Base-by-base conservation (phyloP, 2,797 vertebrate genomes). In the Macropodus opercularis region DNA sequence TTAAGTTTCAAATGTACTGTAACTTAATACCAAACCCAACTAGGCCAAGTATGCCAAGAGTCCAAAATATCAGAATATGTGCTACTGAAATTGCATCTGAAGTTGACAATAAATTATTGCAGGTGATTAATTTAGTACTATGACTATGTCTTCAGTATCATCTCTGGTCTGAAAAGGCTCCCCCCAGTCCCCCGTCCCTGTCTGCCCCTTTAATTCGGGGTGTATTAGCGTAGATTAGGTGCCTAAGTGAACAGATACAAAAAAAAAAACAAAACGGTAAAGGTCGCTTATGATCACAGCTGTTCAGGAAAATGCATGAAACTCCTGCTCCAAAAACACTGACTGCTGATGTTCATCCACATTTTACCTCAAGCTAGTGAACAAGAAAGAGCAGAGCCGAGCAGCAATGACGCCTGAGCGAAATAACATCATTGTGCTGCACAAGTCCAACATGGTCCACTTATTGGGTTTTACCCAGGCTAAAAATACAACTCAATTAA, bases 171-270 rank as follows among this genome's bases (percentile, higher is more conserved):
- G 35, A n/a, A n/a, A n/a, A n/a, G n/a, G n/a, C 62, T 8, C 5
- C 21, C 61, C 19, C n/a, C n/a, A n/a, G 34, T 5, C 21, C 53
- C 29, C 34, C 2, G 36, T 65, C 44, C 46, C 40, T 8, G 3
- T 24, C 1, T 41, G 26, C 75, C 76, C 76, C 49, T 64, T 75
- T 81, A 73, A 78, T 75, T 84, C 67, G n/a, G 29, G 53, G 71
- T 69, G 80, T 76, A 88, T 86, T 85, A 81, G 72, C 36, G 75
- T 69, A 85, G 86, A 82, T 89, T 80, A 88, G 77, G 76, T 44
- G 56, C 62, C 76, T 81, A 79, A 89, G 81, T 82, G 74, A 80
- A 82, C 74, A 18, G 35, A 80, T 68, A 85, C 77, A 75, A 79
- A 29, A 10, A 29, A 29, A 29, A 1, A 5, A 24, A 24, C n/a